These are phyloP conservation scores for Xenopus petersii DNA, from an alignment of 2,797 vertebrate species.

Conservation along the genomic window DNA sequence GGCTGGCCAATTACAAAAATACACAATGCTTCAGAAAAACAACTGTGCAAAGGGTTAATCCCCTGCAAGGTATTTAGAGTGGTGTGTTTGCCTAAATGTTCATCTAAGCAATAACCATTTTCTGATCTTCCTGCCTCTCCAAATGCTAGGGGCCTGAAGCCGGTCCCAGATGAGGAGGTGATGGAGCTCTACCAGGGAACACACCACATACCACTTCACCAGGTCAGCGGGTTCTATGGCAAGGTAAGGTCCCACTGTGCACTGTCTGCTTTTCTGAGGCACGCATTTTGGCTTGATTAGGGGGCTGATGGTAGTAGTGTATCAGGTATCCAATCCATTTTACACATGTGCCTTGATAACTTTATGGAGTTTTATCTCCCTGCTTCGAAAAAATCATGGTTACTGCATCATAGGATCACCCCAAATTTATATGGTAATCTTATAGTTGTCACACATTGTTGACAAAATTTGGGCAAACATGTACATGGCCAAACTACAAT, in stretches of 20 bases:
- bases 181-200: slow-evolving; percentile 75
- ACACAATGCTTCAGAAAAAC: too few species aligned
- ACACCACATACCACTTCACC: slow-evolving; percentile 74
- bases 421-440: not conserved
- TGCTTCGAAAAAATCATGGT: slow-evolving; percentile 20
- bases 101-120: not conserved
- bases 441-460: too few species aligned
- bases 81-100: slow-evolving; percentile 1
- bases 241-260: slow-evolving; percentile 65
- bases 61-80: not conserved
- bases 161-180: slow-evolving; percentile 77
- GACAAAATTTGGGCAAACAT: too few species aligned
- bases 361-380: too few species aligned
- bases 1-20: too few species aligned
- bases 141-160: slow-evolving; percentile 70
- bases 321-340: too few species aligned
- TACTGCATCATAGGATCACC: not conserved
- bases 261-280: slow-evolving; percentile 13
- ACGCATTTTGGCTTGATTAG: not conserved
- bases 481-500: too few species aligned
- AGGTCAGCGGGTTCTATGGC: slow-evolving; percentile 83
- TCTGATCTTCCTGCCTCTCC: slow-evolving; percentile 8
- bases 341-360: too few species aligned
- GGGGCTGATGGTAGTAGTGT: not conserved
- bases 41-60: too few species aligned